Conservation (phyloP, 2,888 invertebrate species). For the Gastrophysa polygoni region DNA sequence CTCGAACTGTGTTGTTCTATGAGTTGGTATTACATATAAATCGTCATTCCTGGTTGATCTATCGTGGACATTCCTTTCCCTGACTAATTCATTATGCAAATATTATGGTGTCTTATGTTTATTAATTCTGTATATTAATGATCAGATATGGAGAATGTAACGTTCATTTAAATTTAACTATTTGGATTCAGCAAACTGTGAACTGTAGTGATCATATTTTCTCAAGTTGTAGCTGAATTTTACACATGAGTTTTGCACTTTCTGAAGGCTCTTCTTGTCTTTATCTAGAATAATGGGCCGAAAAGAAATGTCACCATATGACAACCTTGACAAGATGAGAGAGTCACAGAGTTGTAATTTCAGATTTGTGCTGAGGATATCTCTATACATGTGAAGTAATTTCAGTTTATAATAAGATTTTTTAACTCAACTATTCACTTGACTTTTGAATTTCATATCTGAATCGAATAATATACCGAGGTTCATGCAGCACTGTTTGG, state of each 20-base stretch:
- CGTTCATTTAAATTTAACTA: not conserved
- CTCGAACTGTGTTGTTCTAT: no score
- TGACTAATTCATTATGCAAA: no score
- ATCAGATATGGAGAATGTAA: not conserved
- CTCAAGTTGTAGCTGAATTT: slow-evolving; percentile 3
- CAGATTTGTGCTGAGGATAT: not conserved
- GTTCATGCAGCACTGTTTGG: not conserved
- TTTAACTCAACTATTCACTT: not conserved
- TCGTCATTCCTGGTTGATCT: no score
- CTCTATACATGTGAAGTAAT: slow-evolving; percentile 2
- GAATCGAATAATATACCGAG: not conserved
- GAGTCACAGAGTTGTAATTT: slow-evolving; percentile 3
- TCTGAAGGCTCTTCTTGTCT: not conserved
- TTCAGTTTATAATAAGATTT: slow-evolving; percentile 5
- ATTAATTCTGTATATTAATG: no score
- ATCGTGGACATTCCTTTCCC: no score
- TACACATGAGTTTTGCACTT: slow-evolving; percentile 6
- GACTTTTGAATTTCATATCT: not conserved
- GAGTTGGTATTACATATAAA: no score
- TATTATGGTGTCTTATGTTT: no score
- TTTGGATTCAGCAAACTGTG: not conserved
- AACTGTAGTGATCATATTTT: slow-evolving; percentile 4
- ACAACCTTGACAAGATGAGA: not conserved
- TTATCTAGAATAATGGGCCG: not conserved
- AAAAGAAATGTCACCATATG: not conserved